Evolutionary conservation across 2,797 vertebrate species (phyloP).

Genomic region (Merluccius polli): DNA sequence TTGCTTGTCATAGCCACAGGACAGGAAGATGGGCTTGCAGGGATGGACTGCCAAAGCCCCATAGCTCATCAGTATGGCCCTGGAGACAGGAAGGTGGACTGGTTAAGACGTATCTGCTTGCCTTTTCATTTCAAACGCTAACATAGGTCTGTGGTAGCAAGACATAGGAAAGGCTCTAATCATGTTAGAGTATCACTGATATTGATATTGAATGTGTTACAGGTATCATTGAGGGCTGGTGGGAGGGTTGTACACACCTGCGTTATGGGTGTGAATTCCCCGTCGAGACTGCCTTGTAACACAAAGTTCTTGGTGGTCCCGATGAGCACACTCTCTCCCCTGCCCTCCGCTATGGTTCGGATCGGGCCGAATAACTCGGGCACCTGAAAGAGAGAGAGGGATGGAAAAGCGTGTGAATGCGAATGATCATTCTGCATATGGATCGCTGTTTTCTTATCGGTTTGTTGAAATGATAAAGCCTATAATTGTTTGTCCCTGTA

Average conservation of each 20-base stretch:
- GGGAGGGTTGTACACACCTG: constrained; percentile 72
- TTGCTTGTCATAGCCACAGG: constrained; percentile 91
- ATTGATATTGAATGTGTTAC: too few species aligned
- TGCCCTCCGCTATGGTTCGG: constrained; percentile 91
- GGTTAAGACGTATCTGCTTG: not conserved
- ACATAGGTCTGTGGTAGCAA: too few species aligned
- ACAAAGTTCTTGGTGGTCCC: constrained; percentile 95
- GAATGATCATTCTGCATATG: not conserved
- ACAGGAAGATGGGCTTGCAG: constrained; percentile 87
- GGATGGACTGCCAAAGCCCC: constrained; percentile 93
- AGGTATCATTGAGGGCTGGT: too few species aligned
- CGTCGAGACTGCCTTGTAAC: constrained; percentile 86
- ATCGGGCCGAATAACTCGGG: constrained; percentile 92
- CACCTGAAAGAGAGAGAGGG: constrained; percentile 71
- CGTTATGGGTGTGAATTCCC: constrained; percentile 88
- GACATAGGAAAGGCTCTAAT: not conserved
- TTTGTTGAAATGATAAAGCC: not conserved
- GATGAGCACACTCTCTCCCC: constrained; percentile 86
- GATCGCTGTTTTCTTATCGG: not conserved
- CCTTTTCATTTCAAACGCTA: too few species aligned
- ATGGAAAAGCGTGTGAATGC: not conserved
- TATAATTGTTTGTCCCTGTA: not conserved
- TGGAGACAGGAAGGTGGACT: constrained; percentile 43
- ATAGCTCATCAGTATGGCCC: constrained; percentile 96
- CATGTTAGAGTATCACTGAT: not conserved